Conservation (phyloP, 2,888 invertebrate species). For the Lagria hirta region DNA sequence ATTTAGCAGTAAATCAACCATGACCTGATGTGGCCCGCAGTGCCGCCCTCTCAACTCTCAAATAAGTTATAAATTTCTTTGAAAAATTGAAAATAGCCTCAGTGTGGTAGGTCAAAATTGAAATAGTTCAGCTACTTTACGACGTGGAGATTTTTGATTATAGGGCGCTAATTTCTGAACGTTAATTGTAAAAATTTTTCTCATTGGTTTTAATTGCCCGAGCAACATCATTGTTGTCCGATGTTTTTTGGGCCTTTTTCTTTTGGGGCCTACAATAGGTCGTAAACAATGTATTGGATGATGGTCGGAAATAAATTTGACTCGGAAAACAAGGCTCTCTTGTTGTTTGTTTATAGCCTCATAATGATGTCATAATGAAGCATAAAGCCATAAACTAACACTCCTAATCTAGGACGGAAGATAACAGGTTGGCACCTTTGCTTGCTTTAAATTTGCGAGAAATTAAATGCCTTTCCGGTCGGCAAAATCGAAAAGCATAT, state of each 20-base stretch:
- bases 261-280: too few species aligned
- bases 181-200: too few species aligned
- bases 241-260: too few species aligned
- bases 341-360: constrained; percentile 37
- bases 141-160: constrained; percentile 51
- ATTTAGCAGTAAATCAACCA: constrained; percentile 37
- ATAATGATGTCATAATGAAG: constrained; percentile 37
- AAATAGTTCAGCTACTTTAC: constrained; percentile 52
- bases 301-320: constrained; percentile 28
- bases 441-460: too few species aligned
- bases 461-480: too few species aligned
- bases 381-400: constrained; percentile 30
- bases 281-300: constrained; percentile 29
- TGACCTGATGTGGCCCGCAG: constrained; percentile 38
- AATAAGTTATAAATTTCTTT: constrained; percentile 52
- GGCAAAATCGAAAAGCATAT: too few species aligned
- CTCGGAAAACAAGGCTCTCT: constrained; percentile 22
- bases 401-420: constrained; percentile 10
- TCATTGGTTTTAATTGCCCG: too few species aligned
- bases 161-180: background rate
- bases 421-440: constrained; percentile 19
- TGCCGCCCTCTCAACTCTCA: constrained; percentile 46
- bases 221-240: too few species aligned
- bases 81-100: constrained; percentile 45
- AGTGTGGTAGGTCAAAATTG: constrained; percentile 42